Conservation (phyloP, 2,888 invertebrate genomes). For the Andrena minutula region DNA sequence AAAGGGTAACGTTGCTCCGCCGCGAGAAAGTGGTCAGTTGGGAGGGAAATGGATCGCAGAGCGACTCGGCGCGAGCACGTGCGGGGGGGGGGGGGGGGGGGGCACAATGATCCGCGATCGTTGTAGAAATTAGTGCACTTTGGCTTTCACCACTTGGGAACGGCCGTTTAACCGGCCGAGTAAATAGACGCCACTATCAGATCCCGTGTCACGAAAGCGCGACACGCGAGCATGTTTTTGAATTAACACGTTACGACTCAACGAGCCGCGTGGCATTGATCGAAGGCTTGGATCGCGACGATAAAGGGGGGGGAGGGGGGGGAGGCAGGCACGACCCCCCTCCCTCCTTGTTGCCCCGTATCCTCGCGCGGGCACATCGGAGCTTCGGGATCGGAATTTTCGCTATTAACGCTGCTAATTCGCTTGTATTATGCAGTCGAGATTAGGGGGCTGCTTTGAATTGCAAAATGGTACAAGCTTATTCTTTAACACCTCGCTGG, state of each 20-base stretch:
- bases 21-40: constrained; percentile 4
- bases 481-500: neutral
- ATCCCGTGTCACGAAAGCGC: constrained; percentile 46
- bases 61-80: neutral
- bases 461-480: constrained; percentile 5
- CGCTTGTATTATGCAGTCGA: neutral
- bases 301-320: constrained; percentile 10
- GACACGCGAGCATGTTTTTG: constrained; percentile 56
- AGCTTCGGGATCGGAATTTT: neutral
- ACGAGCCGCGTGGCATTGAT: constrained; percentile 50
- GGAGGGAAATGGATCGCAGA: neutral
- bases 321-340: neutral
- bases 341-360: neutral
- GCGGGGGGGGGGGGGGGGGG: neutral
- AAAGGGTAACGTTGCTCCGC: neutral
- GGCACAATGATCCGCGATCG: constrained; percentile 20
- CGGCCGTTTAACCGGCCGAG: constrained; percentile 39
- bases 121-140: constrained; percentile 35
- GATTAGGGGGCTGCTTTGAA: constrained; percentile 9
- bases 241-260: constrained; percentile 51
- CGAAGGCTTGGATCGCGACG: constrained; percentile 42
- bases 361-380: neutral
- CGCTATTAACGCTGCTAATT: constrained; percentile 16
- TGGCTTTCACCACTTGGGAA: constrained; percentile 38
- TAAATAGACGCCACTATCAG: constrained; percentile 43